These are phyloP conservation scores for Pocota personata DNA, from an alignment of 2,888 invertebrate species.

Conservation along the genomic window DNA sequence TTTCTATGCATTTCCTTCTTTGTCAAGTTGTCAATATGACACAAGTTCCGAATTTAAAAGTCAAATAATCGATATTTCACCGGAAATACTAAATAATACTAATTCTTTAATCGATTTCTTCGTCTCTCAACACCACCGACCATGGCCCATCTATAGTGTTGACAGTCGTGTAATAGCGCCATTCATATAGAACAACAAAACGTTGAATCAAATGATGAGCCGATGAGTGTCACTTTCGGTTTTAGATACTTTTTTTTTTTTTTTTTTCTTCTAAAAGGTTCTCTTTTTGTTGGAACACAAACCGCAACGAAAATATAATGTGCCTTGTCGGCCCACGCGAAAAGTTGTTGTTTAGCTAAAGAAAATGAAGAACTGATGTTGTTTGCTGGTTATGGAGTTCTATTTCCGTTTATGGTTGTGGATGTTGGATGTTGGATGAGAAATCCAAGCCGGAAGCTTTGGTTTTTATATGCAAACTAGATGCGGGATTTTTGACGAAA, in stretches of 20 bases:
- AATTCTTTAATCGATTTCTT: constrained; percentile 45
- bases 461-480: constrained; percentile 16
- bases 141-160: constrained; percentile 44
- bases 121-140: background rate
- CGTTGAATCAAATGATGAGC: constrained; percentile 37
- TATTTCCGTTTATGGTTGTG: constrained; percentile 44
- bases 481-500: background rate
- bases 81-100: constrained; percentile 66
- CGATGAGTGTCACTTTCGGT: constrained; percentile 60
- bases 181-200: constrained; percentile 29
- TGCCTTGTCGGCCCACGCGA: constrained; percentile 46
- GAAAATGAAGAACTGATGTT: background rate
- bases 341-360: constrained; percentile 35
- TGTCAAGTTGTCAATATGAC: constrained; percentile 53
- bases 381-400: constrained; percentile 14
- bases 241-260: constrained; percentile 29
- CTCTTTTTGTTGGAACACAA: constrained; percentile 16
- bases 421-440: constrained; percentile 4
- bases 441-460: constrained; percentile 56
- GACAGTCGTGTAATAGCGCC: constrained; percentile 66
- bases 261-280: background rate
- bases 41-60: constrained; percentile 66
- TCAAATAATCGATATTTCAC: constrained; percentile 54
- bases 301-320: constrained; percentile 56
- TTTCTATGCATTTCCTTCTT: constrained; percentile 38